Evolutionary conservation across 2,113 vertebrate genomes (phyloP).

Genomic region (Psittacus erithacus): DNA sequence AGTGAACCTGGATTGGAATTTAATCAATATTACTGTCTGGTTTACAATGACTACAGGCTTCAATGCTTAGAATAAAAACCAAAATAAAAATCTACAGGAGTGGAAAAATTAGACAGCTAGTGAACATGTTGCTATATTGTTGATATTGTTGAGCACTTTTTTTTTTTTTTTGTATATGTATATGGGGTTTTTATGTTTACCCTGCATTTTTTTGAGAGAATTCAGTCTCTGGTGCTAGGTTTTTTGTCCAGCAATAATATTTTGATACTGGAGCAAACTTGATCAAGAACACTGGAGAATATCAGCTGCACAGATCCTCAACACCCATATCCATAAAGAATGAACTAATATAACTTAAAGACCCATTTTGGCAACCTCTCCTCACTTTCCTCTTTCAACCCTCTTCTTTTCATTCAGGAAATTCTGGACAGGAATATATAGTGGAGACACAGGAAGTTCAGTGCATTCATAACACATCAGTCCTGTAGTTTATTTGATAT

Average conservation of each 20-base stretch:
- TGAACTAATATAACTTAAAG: neutral
- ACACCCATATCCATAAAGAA: neutral
- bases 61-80: neutral
- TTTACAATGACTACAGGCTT: neutral
- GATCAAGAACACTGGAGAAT: neutral
- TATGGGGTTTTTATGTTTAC: neutral
- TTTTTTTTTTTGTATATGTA: neutral
- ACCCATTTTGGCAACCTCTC: neutral
- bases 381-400: rapidly evolving
- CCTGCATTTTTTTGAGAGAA: neutral
- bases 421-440: neutral
- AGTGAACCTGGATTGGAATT: neutral
- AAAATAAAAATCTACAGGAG: neutral
- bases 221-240: neutral
- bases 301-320: neutral
- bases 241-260: neutral
- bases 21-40: neutral
- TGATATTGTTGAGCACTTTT: neutral
- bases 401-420: neutral
- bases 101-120: neutral
- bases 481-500: neutral
- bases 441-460: neutral
- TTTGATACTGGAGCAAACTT: neutral
- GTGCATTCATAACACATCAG: neutral
- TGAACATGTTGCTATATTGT: neutral